These are phyloP conservation scores for Chrysolina haemoptera DNA, from an alignment of 2,888 invertebrate species.

Conservation along the genomic window DNA sequence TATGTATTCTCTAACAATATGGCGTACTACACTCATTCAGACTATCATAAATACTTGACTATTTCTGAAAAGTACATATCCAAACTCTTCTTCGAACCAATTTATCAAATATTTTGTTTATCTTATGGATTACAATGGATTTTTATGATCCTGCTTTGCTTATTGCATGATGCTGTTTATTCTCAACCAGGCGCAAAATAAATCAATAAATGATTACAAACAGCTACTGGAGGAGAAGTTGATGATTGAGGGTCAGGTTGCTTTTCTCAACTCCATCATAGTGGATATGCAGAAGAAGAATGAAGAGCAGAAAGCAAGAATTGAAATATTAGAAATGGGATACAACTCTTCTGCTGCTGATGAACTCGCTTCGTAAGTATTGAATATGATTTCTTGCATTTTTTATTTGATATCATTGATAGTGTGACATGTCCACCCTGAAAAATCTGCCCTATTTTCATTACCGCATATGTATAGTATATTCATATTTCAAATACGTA, in stretches of 20 bases:
- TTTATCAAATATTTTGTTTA: background rate
- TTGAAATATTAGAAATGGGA: slow-evolving; percentile 83
- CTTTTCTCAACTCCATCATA: slow-evolving; percentile 96
- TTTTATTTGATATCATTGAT: background rate
- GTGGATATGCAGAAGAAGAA: slow-evolving; percentile 96
- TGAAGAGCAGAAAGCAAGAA: slow-evolving; percentile 83
- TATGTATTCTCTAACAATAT: no score
- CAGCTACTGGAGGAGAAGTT: slow-evolving; percentile 76
- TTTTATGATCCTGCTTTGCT: background rate
- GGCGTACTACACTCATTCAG: no score
- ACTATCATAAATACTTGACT: no score
- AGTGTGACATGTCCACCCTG: no score
- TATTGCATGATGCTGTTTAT: slow-evolving; percentile 41
- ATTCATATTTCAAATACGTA: no score
- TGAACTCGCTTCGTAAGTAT: slow-evolving; percentile 69
- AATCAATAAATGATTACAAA: slow-evolving; percentile 59
- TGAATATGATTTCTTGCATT: background rate
- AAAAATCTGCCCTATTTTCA: no score
- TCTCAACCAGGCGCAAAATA: slow-evolving; percentile 49
- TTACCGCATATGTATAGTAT: no score
- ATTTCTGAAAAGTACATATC: no score
- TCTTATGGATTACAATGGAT: background rate
- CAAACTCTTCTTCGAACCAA: background rate
- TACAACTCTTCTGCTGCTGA: slow-evolving; percentile 69
- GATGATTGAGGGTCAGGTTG: slow-evolving; percentile 81